Conservation (phyloP, 1,140 invertebrate species). For the Heterodera carotae region DNA sequence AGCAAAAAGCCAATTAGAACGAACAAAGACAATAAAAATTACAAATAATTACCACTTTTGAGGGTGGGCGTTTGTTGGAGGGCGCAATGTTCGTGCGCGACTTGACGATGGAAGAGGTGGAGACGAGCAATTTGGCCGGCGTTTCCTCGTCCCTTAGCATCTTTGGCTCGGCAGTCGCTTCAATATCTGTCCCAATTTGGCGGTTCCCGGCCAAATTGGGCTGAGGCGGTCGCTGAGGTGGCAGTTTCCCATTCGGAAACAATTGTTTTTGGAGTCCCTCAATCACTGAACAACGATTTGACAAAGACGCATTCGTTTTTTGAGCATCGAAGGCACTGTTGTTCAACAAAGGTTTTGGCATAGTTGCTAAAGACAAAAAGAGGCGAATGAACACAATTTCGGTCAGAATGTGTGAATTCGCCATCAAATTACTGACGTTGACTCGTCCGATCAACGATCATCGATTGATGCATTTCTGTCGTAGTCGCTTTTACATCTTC, state of each 20-base stretch:
- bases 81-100: constrained; percentile 41
- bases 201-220: constrained; percentile 12
- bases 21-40: background rate
- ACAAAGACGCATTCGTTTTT: constrained; percentile 1
- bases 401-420: too few species aligned
- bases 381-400: too few species aligned
- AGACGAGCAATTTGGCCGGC: constrained; percentile 8
- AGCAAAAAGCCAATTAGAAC: constrained; percentile 9
- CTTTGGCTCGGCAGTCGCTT: constrained; percentile 15
- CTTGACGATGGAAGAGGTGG: constrained; percentile 7
- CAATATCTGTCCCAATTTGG: background rate
- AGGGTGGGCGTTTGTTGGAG: constrained; percentile 49
- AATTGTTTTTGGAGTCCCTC: constrained; percentile 46
- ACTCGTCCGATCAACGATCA: background rate
- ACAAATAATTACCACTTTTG: constrained; percentile 18
- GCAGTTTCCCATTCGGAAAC: constrained; percentile 39
- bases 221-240: constrained; percentile 31
- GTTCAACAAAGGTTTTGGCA: constrained; percentile 1
- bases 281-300: constrained; percentile 49
- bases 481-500: background rate
- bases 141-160: constrained; percentile 3
- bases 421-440: background rate
- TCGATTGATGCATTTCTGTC: constrained; percentile 4
- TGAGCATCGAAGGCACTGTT: background rate
- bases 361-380: background rate